Conservation (phyloP, 2,888 invertebrate species). For the Caenorhabditis uteleia region DNA sequence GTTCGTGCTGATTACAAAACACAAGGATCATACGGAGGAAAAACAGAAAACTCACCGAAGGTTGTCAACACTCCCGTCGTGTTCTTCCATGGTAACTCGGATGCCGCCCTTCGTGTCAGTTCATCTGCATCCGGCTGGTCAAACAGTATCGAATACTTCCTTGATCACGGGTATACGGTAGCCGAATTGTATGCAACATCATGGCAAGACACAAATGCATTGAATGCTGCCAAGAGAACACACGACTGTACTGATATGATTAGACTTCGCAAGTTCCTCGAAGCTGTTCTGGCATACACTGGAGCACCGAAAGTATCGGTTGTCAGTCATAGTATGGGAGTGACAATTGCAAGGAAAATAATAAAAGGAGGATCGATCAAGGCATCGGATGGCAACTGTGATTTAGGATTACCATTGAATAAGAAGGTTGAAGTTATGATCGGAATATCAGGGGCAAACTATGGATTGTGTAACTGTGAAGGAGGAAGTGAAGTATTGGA, state of each 20-base stretch:
- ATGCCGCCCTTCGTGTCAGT: conserved; percentile 42
- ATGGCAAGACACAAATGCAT: conserved; percentile 50
- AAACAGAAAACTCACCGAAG: conserved; percentile 16
- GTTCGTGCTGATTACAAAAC: conserved; percentile 43
- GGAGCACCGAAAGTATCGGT: conserved; percentile 46
- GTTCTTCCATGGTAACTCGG: conserved; percentile 58
- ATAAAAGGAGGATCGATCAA: conserved; percentile 46
- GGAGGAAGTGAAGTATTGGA: conserved; percentile 40
- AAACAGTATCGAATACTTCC: conserved; percentile 41
- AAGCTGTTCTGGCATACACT: conserved; percentile 55
- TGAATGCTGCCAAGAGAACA: conserved; percentile 42
- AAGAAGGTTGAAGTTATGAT: conserved; percentile 57
- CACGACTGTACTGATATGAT: conserved; percentile 53
- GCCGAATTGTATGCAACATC: conserved; percentile 56
- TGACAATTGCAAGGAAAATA: conserved; percentile 52
- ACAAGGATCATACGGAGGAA: conserved; percentile 55
- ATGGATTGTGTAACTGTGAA: conserved; percentile 62
- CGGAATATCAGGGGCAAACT: conserved; percentile 63
- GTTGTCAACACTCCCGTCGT: conserved; percentile 41
- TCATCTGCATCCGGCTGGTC: conserved; percentile 48
- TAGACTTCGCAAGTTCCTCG: conserved; percentile 51
- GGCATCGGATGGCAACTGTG: conserved; percentile 40
- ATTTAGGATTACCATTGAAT: conserved; percentile 50
- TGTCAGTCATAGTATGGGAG: conserved; percentile 63
- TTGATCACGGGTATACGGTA: conserved; percentile 38